Evolutionary conservation across 1,140 invertebrate species (phyloP).

Genomic region (Lasioglossum albipes): DNA sequence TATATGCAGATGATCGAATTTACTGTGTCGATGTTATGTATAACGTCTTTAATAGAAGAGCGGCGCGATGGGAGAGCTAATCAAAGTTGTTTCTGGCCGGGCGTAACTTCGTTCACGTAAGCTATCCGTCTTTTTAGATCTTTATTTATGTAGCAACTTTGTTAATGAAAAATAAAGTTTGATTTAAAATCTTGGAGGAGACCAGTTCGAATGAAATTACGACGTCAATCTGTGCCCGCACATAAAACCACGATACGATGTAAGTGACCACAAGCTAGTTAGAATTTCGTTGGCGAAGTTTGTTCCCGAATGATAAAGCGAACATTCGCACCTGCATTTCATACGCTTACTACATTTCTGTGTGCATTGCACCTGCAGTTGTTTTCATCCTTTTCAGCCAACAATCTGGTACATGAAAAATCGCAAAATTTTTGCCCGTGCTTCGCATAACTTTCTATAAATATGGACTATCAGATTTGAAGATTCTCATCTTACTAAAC

Average conservation of each 20-base stretch:
- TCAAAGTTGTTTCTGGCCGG: conserved; percentile 9
- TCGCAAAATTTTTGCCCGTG: no score
- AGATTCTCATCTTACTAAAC: no score
- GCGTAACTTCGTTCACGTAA: conserved; percentile 2
- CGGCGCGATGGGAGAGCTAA: conserved; percentile 17
- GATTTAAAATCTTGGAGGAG: neutral
- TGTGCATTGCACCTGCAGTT: no score
- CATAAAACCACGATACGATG: neutral
- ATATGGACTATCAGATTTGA: no score
- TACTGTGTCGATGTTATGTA: conserved; percentile 50
- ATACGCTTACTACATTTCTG: no score
- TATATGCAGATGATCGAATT: conserved; percentile 45
- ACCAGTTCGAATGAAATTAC: neutral
- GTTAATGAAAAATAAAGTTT: conserved; percentile 25
- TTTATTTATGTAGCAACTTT: conserved; percentile 39
- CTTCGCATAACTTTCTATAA: no score
- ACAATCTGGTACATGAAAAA: no score
- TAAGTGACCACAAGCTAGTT: no score
- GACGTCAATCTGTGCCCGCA: conserved; percentile 28
- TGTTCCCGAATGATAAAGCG: no score
- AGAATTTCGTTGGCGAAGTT: no score
- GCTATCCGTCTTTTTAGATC: conserved; percentile 19
- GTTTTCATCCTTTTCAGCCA: no score
- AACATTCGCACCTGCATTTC: no score
- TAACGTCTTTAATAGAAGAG: conserved; percentile 41